phyloP scores from a whole-genome alignment of 1,140 invertebrate genomes.

The Muscidifurax raptorellus region DNA sequence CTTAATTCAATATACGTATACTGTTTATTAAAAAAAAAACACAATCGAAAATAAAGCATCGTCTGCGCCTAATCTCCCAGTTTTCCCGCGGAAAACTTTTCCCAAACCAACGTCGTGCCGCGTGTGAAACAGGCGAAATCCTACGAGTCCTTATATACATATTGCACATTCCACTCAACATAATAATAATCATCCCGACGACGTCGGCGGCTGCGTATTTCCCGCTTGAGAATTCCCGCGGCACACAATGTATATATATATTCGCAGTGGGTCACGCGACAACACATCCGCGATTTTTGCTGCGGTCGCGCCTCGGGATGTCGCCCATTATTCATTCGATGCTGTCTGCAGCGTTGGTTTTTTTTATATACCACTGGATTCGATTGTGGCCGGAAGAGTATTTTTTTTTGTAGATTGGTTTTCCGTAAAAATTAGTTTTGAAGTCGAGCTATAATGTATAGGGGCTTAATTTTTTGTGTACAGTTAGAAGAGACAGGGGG shows the following conservation, averaged over 20 bases:
- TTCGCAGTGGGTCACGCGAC: background rate
- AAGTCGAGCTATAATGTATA: background rate
- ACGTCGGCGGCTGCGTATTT: background rate
- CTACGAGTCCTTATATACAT: background rate
- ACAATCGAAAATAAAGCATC: too few relatives aligned
- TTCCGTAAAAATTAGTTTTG: too few relatives aligned
- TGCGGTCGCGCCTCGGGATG: background rate
- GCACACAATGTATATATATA: background rate
- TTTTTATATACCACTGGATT: background rate
- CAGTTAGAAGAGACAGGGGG: background rate
- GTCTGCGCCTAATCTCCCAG: too few relatives aligned
- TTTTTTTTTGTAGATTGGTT: too few relatives aligned
- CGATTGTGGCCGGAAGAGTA: too few relatives aligned
- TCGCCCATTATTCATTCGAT: background rate
- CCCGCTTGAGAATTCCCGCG: background rate
- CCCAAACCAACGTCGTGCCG: too few relatives aligned
- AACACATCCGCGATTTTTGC: background rate
- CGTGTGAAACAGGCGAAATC: background rate
- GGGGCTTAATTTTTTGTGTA: background rate
- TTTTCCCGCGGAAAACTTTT: too few relatives aligned
- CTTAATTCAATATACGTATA: background rate
- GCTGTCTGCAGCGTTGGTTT: too few relatives aligned
- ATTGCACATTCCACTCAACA: background rate
- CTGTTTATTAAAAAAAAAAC: too few relatives aligned
- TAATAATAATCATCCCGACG: background rate